Evolutionary conservation across 92 coral and sea anemone genomes (phyloP), one percentile per base, ranked within the genome.

Genomic region (Hydrozoanthus gracilis): DNA sequence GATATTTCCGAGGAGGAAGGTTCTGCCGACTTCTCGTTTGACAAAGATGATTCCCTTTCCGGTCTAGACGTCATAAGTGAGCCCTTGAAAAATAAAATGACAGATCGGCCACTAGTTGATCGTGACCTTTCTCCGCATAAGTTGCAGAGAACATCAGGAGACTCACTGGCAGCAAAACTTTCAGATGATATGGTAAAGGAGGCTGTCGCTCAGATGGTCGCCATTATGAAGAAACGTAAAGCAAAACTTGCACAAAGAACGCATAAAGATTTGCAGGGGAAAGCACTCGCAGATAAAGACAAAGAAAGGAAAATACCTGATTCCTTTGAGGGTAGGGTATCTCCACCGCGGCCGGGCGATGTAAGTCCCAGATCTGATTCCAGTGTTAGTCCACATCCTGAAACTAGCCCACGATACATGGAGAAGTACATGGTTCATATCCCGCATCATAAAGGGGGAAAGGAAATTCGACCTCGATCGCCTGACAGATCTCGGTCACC

Each of bases 121-220:
- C 86, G 77, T 48, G 77, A 20, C n/a, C 88, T 9, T 39, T 73
- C 76, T 50, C 83, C 76, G 8, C 61, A n/a, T 55, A 67, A 11
- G 39, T 60, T 70, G 0, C 48, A 85, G 71, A 47, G 56, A 16
- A 73, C 56, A 72, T 27, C 82, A 9, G 71, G 88, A 7, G 87
- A 89, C 45, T 67, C 87, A 47, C 67, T 95, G 15, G 91, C 89
- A 52, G 52, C 82, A 7, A 83, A 84, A 18, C 92, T 95, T 11
- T 92, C 98, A 3, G 98, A 97, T 54, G 91, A 93, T 17, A 83
- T 97, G 18, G 86, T 97, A 2, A 89, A 90, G 80, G 98, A 97
- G 67, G 99, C 99, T 12, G 95, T 94, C 0, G 55, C 96, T 8
- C 98, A 97, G 77, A 97, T 97, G 98, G 93, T 97, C 61, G 78